These are phyloP conservation scores for Halcyon malimbica DNA, from an alignment of 2,113 vertebrate genomes.

Conservation along the genomic window DNA sequence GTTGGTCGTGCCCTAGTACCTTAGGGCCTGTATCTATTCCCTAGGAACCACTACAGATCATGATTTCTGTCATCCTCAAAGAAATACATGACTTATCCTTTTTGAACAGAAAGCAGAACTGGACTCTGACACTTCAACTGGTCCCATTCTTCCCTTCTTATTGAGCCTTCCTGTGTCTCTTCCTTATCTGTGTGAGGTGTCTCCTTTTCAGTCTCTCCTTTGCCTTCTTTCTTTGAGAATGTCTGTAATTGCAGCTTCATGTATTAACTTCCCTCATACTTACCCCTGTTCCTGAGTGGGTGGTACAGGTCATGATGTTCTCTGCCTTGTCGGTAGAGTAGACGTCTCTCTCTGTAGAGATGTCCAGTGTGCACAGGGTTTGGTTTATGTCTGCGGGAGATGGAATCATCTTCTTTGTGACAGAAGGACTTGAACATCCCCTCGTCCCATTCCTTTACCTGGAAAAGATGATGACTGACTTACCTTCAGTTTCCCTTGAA, in stretches of 20 bases:
- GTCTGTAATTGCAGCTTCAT: not conserved
- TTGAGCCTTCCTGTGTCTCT: not conserved
- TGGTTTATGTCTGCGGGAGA: not conserved
- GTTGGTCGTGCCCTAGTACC: not conserved
- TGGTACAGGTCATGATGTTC: not conserved
- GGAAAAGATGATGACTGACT: not conserved
- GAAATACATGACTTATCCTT: not conserved
- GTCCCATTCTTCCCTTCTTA: not conserved
- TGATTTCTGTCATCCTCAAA: not conserved
- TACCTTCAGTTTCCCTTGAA: not conserved
- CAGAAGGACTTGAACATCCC: not conserved
- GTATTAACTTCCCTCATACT: not conserved
- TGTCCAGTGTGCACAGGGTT: not conserved
- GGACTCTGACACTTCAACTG: not conserved
- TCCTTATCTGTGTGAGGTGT: not conserved
- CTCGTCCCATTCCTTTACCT: not conserved
- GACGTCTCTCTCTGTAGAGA: not conserved
- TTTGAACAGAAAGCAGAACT: not conserved
- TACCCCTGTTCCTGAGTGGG: not conserved
- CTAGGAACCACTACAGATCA: not conserved
- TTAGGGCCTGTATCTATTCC: not conserved
- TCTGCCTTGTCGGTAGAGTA: not conserved
- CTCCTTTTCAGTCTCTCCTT: not conserved
- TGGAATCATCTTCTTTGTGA: not conserved
- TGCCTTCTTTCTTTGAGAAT: not conserved